Evolutionary conservation across 1,140 invertebrate species (phyloP).

Genomic region (Drosophila subpulchrella): DNA sequence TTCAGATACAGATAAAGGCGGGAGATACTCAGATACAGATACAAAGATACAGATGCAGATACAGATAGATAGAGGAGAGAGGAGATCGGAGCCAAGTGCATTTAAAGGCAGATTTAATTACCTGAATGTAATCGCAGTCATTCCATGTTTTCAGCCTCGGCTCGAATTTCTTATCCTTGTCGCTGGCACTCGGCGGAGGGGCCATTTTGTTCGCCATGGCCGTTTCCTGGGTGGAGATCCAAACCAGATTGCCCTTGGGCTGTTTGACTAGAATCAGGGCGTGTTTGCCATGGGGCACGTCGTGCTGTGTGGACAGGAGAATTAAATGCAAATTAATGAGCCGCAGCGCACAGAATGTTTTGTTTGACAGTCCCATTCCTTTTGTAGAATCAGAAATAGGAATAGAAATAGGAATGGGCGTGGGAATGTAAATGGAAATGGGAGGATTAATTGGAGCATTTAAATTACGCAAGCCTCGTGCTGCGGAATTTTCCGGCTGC

Average conservation of each 20-base stretch:
- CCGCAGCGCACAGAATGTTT: slow-evolving; percentile 36
- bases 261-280: slow-evolving; percentile 93
- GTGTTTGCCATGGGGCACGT: slow-evolving; percentile 92
- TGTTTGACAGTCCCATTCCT: slow-evolving; percentile 25
- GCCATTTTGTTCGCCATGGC: slow-evolving; percentile 74
- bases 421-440: neutral
- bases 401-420: neutral
- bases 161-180: slow-evolving; percentile 84
- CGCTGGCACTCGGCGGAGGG: slow-evolving; percentile 67
- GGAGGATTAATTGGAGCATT: slow-evolving; percentile 41
- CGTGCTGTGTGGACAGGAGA: slow-evolving; percentile 86
- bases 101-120: slow-evolving; percentile 82
- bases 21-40: slow-evolving; percentile 11
- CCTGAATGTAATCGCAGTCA: slow-evolving; percentile 93
- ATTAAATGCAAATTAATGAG: slow-evolving; percentile 80
- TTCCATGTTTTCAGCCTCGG: slow-evolving; percentile 89
- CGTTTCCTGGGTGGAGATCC: slow-evolving; percentile 89
- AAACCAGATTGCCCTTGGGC: slow-evolving; percentile 92
- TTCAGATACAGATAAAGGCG: neutral
- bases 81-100: slow-evolving; percentile 48
- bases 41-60: slow-evolving; percentile 20
- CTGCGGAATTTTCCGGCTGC: slow-evolving; percentile 1
- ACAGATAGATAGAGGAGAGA: slow-evolving; percentile 24
- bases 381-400: neutral
- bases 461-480: slow-evolving; percentile 26